Percentiles rank a stretch among this genome's conserved stretches.
These are phyloP conservation scores for Drosophila quadrilineata DNA, from an alignment of 1,140 invertebrate genomes.

Conservation along the genomic window DNA sequence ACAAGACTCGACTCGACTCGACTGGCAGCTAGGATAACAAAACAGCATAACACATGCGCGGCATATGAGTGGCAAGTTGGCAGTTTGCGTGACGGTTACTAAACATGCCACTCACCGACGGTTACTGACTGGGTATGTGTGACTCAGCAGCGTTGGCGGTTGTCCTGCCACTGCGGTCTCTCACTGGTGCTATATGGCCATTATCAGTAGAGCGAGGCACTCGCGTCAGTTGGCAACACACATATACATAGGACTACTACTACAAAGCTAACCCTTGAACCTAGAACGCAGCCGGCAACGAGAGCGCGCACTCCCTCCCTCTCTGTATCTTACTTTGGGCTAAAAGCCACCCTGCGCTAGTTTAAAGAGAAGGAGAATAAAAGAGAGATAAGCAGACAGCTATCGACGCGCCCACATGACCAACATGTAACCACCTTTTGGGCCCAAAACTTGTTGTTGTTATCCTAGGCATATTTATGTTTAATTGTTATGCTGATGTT, in stretches of 20 bases:
- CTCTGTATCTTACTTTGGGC: neutral
- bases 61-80: slow-evolving; percentile 39
- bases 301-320: neutral
- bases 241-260: no score
- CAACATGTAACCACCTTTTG: slow-evolving; percentile 13
- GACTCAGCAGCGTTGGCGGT: slow-evolving; percentile 33
- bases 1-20: neutral
- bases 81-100: slow-evolving; percentile 66
- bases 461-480: slow-evolving; percentile 68
- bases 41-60: slow-evolving; percentile 40
- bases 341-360: slow-evolving; percentile 56
- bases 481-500: slow-evolving; percentile 76
- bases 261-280: slow-evolving; percentile 68
- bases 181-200: slow-evolving; percentile 54
- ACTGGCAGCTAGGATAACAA: slow-evolving; percentile 26
- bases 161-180: neutral
- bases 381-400: slow-evolving; percentile 25
- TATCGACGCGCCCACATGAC: slow-evolving; percentile 54
- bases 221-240: slow-evolving; percentile 71
- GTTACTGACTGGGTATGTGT: slow-evolving; percentile 9
- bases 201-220: slow-evolving; percentile 30
- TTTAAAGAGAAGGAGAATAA: slow-evolving; percentile 44
- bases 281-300: slow-evolving; percentile 35
- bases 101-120: neutral
- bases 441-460: slow-evolving; percentile 22